These are phyloP conservation scores for Oconnorella tubifera DNA, from an alignment of 2,888 invertebrate species.

Conservation along the genomic window DNA sequence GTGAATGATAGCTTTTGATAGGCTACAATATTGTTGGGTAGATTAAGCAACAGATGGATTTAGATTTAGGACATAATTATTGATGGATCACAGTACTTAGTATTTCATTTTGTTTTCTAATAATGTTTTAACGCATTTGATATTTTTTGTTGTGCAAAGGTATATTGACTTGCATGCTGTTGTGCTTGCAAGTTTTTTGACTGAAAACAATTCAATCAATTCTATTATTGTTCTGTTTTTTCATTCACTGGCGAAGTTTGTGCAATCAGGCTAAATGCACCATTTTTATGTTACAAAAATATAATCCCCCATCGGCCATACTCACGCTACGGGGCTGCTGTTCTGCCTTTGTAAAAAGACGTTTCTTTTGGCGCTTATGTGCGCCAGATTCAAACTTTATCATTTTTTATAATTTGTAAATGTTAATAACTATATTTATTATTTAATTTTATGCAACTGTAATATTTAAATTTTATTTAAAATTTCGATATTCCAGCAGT, in stretches of 20 bases:
- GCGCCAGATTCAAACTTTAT: no score
- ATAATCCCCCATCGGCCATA: no score
- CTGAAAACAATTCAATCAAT: background rate
- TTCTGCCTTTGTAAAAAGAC: no score
- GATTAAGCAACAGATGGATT: background rate
- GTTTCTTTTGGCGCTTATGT: no score
- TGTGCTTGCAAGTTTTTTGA: background rate
- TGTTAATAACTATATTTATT: no score
- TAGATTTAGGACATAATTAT: background rate
- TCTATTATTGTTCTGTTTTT: background rate
- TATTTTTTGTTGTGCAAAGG: background rate
- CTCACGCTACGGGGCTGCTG: no score
- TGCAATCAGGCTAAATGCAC: background rate
- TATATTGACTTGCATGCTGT: background rate
- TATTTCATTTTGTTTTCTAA: background rate
- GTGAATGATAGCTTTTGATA: background rate
- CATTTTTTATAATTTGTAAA: no score
- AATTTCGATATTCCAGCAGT: no score
- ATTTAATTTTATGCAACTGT: no score
- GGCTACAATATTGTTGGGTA: background rate
- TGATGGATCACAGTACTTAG: background rate
- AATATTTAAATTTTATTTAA: no score
- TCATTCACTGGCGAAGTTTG: background rate
- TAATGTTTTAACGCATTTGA: background rate
- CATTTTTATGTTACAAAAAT: background rate